Evolutionary conservation across 2,888 invertebrate genomes (phyloP), one percentile per base, ranked within the genome.

Genomic region (Drosophila algonquin): DNA sequence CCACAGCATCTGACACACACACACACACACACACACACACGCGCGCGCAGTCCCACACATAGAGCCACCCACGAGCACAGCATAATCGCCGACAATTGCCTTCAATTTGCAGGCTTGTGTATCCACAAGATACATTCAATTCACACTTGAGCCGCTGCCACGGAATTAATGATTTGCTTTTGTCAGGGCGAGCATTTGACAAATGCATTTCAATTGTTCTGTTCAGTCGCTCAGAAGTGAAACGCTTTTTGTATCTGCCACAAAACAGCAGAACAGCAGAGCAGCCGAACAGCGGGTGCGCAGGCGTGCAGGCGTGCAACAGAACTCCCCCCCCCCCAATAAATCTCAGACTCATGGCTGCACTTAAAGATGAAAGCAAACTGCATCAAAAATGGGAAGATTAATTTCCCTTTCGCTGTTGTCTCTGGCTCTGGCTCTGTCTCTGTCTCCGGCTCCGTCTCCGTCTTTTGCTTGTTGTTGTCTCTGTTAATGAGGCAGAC

Each of bases 141-240:
- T 70, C 44, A 59, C 50, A 50, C 55, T 16, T 48, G 16, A n/a
- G 16, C 12, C 30, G 10, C n/a, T 35, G 16, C 10, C 44, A 14
- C 53, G 68, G 59, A 51, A 68, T 75, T 75, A 80, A 82, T 82
- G 77, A 80, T 73, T 72, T 82, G 75, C 72, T 70, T 40, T 77
- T 82, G 62, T 76, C 71, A 63, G 68, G 2, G 30, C 30, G 30
- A 46, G 45, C 59, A 55, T 62, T 61, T 80, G 87, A 81, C 87
- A 86, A 86, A 89, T 89, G 86, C 87, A 73, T 76, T 87, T 89
- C 86, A 86, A 86, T 86, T 89, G 89, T 79, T 71, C 65, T 65
- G 40, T 10, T 73, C 48, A 40, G 47, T 30, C 18, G 53, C 30
- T 8, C 55, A 14, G 27, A 55, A 50, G 40, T 32, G 57, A 71